Percentiles rank a stretch among this genome's conserved stretches.
These are phyloP conservation scores for Drosophila pruinosa DNA, from an alignment of 1,140 invertebrate species.

Conservation along the genomic window DNA sequence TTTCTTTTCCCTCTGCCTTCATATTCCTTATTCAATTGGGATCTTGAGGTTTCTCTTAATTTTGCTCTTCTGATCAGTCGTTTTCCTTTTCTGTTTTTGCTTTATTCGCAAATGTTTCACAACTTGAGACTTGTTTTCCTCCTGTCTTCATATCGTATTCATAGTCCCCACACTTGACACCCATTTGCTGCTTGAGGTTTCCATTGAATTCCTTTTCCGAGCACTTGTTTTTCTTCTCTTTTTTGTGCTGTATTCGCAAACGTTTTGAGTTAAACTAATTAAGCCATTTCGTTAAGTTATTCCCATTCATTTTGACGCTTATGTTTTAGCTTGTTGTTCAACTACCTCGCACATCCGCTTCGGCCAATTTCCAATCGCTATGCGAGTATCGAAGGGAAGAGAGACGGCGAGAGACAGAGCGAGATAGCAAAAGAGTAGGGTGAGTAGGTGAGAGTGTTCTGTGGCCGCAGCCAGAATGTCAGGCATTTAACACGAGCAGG, in stretches of 20 bases:
- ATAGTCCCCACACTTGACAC: too few species aligned
- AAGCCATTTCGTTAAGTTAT: not conserved
- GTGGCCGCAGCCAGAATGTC: slow-evolving; percentile 65
- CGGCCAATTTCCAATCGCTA: not conserved
- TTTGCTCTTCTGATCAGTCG: too few species aligned
- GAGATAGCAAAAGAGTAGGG: too few species aligned
- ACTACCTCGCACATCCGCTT: not conserved
- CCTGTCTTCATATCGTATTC: too few species aligned
- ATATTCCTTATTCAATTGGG: too few species aligned
- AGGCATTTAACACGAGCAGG: slow-evolving; percentile 75
- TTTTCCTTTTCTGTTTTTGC: too few species aligned
- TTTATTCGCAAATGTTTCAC: too few species aligned
- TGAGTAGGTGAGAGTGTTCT: slow-evolving; percentile 8
- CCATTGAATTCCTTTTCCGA: not conserved
- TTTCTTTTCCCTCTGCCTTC: too few species aligned
- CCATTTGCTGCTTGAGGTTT: too few species aligned
- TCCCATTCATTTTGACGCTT: not conserved
- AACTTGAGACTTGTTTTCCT: too few species aligned
- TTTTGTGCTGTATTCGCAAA: not conserved
- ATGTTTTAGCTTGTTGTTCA: not conserved
- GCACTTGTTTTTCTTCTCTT: not conserved
- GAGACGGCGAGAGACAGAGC: not conserved
- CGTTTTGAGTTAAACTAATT: not conserved
- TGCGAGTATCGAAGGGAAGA: not conserved
- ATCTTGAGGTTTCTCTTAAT: too few species aligned